phyloP scores from a whole-genome alignment of 2,888 invertebrate species.

The Melinaea marsaeus region DNA sequence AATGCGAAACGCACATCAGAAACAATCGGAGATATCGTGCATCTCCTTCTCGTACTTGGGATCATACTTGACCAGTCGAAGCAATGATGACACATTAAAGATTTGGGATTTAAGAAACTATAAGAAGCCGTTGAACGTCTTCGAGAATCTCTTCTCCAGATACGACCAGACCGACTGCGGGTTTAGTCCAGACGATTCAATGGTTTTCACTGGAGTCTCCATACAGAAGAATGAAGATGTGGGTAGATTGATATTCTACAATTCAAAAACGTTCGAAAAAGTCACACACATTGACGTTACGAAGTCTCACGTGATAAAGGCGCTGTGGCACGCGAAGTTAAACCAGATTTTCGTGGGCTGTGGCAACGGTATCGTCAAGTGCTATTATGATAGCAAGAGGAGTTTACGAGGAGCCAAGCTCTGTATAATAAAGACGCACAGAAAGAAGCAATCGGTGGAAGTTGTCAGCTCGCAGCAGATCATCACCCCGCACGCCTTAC shows the following conservation, averaged over 20 bases:
- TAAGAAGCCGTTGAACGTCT: conserved; percentile 85
- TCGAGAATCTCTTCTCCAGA: conserved; percentile 85
- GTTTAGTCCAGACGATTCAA: conserved; percentile 95
- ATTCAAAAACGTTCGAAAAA: conserved; percentile 85
- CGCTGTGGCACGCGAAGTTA: conserved; percentile 97
- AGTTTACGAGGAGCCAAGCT: conserved; percentile 94
- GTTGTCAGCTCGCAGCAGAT: conserved; percentile 94
- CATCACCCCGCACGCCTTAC: conserved; percentile 97
- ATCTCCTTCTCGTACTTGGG: conserved; percentile 94
- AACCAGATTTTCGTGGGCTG: conserved; percentile 97
- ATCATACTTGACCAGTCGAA: conserved; percentile 85
- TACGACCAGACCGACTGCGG: conserved; percentile 90
- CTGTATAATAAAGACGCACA: conserved; percentile 88
- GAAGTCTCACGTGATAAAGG: conserved; percentile 90
- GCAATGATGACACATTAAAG: conserved; percentile 95
- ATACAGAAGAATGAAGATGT: conserved; percentile 79
- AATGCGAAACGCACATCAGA: conserved; percentile 87
- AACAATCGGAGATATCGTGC: conserved; percentile 88
- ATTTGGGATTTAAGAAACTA: conserved; percentile 94
- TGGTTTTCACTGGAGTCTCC: conserved; percentile 93
- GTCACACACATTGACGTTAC: conserved; percentile 87
- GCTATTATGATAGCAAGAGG: conserved; percentile 92
- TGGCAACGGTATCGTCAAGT: conserved; percentile 92
- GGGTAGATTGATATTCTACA: conserved; percentile 88
- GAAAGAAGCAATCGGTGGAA: conserved; percentile 89